These are phyloP conservation scores for Phrynosoma blainvillii DNA, from an alignment of 2,113 vertebrate genomes.

Conservation along the genomic window DNA sequence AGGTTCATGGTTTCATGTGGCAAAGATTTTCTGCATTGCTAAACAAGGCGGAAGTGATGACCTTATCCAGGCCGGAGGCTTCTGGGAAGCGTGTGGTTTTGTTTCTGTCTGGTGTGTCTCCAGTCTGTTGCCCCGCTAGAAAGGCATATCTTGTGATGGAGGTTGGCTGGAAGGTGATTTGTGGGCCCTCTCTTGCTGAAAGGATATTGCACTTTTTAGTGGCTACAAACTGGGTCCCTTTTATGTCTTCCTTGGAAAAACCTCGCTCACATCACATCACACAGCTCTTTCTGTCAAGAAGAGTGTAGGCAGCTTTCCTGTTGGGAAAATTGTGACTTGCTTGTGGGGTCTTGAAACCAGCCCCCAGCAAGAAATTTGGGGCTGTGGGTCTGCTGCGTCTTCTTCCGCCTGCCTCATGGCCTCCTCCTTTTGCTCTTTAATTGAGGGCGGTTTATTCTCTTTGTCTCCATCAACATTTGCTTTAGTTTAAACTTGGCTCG, in stretches of 20 bases:
- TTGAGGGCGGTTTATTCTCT: neutral
- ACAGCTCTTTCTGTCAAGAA: neutral
- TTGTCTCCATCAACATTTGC: neutral
- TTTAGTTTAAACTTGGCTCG: neutral
- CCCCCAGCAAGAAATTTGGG: neutral
- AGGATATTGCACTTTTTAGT: no score
- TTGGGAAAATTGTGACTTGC: constrained; percentile 3
- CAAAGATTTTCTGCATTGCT: neutral
- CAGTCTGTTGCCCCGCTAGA: neutral
- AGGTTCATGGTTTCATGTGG: neutral
- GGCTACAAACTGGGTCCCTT: neutral
- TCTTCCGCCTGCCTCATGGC: neutral
- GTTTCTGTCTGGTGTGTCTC: neutral
- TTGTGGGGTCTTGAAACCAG: neutral
- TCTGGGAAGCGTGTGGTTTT: neutral
- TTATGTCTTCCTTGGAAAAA: neutral
- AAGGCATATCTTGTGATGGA: neutral
- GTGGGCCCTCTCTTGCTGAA: no score
- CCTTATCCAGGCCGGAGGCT: neutral
- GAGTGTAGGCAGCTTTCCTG: neutral
- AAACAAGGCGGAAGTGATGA: rapidly evolving
- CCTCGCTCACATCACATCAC: no score
- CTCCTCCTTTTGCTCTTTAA: rapidly evolving
- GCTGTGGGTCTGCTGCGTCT: constrained; percentile 25
- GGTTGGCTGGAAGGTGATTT: no score